phyloP scores from a whole-genome alignment of 1,140 invertebrate genomes.

The Drosophila azteca region DNA sequence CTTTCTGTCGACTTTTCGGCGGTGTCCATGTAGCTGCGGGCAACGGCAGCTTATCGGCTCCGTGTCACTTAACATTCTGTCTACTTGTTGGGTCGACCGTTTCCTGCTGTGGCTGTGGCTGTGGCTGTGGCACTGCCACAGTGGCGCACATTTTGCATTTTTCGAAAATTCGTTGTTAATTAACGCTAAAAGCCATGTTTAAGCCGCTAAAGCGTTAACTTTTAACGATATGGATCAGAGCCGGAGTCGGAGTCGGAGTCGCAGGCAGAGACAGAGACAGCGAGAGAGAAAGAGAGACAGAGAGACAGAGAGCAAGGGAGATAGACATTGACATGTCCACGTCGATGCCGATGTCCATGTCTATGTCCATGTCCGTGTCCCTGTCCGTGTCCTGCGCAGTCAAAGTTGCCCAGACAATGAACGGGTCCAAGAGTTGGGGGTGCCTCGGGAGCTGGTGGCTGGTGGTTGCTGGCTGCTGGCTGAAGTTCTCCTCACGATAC shows the following conservation, averaged over 20 bases:
- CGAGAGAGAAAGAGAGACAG: conserved; percentile 9
- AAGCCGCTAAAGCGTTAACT: conserved; percentile 80
- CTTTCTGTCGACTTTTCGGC: conserved; percentile 34
- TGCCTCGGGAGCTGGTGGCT: conserved; percentile 39
- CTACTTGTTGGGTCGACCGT: conserved; percentile 51
- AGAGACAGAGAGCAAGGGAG: conserved; percentile 19
- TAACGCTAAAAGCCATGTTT: conserved; percentile 82
- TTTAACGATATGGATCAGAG: conserved; percentile 76
- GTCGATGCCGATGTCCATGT: conserved; percentile 50
- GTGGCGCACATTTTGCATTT: conserved; percentile 64
- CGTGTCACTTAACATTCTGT: conserved; percentile 71
- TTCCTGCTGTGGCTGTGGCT: conserved; percentile 28
- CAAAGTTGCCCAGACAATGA: conserved; percentile 59
- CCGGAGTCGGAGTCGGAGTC: conserved; percentile 27
- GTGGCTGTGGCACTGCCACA: not conserved
- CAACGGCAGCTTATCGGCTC: conserved; percentile 51
- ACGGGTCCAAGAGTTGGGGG: conserved; percentile 47
- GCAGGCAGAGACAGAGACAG: conserved; percentile 1
- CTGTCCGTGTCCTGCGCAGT: conserved; percentile 69
- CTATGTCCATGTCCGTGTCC: conserved; percentile 44
- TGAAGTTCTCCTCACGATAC: too few species aligned
- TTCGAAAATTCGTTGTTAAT: conserved; percentile 79
- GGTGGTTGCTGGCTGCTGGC: too few species aligned
- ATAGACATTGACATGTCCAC: conserved; percentile 76
- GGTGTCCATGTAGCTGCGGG: conserved; percentile 36